Percentiles rank a stretch among this genome's conserved stretches.
Conservation (phyloP, 2,888 invertebrate species). For the Charanyca ferruginea region DNA sequence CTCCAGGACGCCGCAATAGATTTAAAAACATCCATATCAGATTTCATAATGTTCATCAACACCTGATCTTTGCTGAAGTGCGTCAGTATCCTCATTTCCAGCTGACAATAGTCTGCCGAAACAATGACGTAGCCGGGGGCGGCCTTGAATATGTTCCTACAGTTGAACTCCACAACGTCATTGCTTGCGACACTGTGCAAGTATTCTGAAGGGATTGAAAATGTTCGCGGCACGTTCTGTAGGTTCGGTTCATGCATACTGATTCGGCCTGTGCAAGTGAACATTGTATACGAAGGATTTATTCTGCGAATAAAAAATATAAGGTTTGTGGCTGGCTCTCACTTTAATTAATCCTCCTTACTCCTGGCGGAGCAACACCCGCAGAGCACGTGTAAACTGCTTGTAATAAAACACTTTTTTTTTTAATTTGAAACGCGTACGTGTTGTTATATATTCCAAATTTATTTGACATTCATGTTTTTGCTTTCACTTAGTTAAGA, state of each 20-base stretch:
- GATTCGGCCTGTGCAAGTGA: constrained; percentile 95
- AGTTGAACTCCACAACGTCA: constrained; percentile 90
- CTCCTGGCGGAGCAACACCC: neutral
- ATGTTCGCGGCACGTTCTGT: constrained; percentile 97
- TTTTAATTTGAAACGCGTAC: constrained; percentile 28
- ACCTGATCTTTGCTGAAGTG: constrained; percentile 96
- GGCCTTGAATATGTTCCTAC: constrained; percentile 93
- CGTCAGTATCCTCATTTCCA: constrained; percentile 98
- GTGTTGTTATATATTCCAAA: no score
- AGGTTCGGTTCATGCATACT: constrained; percentile 98
- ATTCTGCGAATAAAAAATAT: constrained; percentile 87
- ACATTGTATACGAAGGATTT: constrained; percentile 92
- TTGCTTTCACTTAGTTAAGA: neutral
- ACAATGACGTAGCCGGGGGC: constrained; percentile 92
- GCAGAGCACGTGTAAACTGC: constrained; percentile 14
- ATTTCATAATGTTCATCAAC: constrained; percentile 93
- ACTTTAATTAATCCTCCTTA: constrained; percentile 55
- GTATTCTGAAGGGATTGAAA: constrained; percentile 90
- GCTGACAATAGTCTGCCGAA: constrained; percentile 98
- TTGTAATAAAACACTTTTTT: constrained; percentile 44
- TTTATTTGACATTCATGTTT: constrained; percentile 15
- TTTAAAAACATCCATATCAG: constrained; percentile 95
- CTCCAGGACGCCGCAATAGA: constrained; percentile 97
- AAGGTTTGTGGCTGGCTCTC: constrained; percentile 43
- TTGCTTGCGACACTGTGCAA: constrained; percentile 69